phyloP scores from a whole-genome alignment of 1,140 invertebrate species.

The Drosophila kanapiae region DNA sequence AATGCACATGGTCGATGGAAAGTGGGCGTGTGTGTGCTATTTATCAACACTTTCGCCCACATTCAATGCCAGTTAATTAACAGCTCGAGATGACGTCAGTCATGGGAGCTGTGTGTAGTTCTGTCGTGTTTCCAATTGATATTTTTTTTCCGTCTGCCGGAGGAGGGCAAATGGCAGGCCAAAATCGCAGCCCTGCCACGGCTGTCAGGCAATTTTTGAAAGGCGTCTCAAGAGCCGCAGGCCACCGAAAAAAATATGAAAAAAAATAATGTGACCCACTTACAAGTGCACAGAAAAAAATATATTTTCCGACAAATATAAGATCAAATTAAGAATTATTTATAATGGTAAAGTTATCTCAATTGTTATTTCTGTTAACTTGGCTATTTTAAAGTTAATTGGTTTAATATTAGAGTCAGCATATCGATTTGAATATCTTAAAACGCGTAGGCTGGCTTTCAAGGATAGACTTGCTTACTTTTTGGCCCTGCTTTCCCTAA shows the following conservation, averaged over 20 bases:
- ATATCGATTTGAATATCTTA: too few relatives aligned
- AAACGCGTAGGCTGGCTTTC: too few relatives aligned
- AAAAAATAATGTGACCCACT: constrained; percentile 70
- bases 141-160: constrained; percentile 3
- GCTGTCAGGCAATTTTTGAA: constrained; percentile 54
- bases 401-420: not conserved
- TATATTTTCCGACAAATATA: not conserved
- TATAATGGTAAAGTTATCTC: not conserved
- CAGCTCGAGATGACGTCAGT: constrained; percentile 59
- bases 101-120: not conserved
- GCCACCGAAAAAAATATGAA: constrained; percentile 53
- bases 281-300: constrained; percentile 22
- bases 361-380: too few relatives aligned
- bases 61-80: constrained; percentile 63
- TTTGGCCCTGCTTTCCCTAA: not conserved
- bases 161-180: not conserved
- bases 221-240: constrained; percentile 50
- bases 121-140: constrained; percentile 47
- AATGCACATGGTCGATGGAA: not conserved
- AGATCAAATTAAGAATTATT: not conserved
- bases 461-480: not conserved
- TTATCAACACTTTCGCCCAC: constrained; percentile 52
- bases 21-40: constrained; percentile 22
- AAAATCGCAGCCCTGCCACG: constrained; percentile 10
- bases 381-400: not conserved